phyloP scores from a whole-genome alignment of 2,797 vertebrate genomes.

The Chelmon rostratus region DNA sequence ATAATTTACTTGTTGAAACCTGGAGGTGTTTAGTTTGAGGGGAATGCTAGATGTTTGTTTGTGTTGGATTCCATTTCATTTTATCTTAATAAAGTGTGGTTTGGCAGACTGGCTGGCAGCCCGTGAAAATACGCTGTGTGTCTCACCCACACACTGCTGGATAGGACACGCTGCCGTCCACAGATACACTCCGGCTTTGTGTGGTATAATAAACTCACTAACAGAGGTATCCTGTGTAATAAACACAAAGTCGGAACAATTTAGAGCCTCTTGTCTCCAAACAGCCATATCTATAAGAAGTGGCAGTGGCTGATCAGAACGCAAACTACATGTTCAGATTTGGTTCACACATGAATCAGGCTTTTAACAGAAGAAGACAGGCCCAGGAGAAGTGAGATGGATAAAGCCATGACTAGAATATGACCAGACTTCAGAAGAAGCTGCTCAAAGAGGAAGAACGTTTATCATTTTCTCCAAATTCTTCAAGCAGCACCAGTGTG shows the following conservation, averaged over 20 bases:
- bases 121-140: not conserved
- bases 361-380: not conserved
- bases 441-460: not conserved
- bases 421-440: not conserved
- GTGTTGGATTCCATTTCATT: constrained; percentile 27
- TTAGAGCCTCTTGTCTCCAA: not conserved
- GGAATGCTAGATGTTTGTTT: constrained; percentile 21
- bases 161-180: not conserved
- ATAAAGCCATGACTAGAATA: not conserved
- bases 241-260: not conserved
- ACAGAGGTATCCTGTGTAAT: not conserved
- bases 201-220: not conserved
- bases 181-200: constrained; percentile 7
- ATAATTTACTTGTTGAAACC: constrained; percentile 42
- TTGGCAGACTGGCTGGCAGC: constrained; percentile 51
- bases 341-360: not conserved
- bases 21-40: constrained; percentile 29
- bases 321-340: not conserved
- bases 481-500: no score
- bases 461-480: not conserved
- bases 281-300: not conserved
- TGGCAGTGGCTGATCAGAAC: not conserved
- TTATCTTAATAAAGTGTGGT: constrained; percentile 43
- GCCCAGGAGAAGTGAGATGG: no score
- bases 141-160: constrained; percentile 24